Conservation (phyloP, 2,797 vertebrate species). For the Orientallactaga sibirica region DNA sequence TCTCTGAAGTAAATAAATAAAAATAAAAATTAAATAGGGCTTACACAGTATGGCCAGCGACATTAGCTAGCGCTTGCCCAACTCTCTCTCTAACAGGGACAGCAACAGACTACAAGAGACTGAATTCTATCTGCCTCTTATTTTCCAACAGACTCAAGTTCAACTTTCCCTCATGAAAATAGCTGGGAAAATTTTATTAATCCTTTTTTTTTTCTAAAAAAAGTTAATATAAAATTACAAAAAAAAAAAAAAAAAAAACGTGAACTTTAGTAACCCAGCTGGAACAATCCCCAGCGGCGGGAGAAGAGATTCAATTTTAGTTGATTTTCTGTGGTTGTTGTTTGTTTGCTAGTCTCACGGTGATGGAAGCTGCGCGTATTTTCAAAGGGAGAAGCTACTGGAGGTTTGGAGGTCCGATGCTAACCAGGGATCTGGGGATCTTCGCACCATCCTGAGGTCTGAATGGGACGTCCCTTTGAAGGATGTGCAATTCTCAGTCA, state of each 20-base stretch:
- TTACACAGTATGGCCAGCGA: slow-evolving; percentile 99
- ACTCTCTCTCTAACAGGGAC: slow-evolving; percentile 98
- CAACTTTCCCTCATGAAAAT: slow-evolving; percentile 83
- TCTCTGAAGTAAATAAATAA: too few species aligned
- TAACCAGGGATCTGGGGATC: slow-evolving; percentile 96
- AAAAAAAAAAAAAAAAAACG: slow-evolving; percentile 77
- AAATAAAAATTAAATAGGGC: slow-evolving; percentile 59
- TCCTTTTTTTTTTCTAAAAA: slow-evolving; percentile 70
- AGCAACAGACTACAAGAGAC: slow-evolving; percentile 96
- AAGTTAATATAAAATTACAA: slow-evolving; percentile 85
- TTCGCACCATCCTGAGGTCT: slow-evolving; percentile 97
- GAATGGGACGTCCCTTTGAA: too few species aligned
- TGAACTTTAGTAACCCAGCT: slow-evolving; percentile 84
- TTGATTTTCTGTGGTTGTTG: slow-evolving; percentile 93
- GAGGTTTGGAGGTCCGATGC: slow-evolving; percentile 95
- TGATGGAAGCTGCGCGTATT: slow-evolving; percentile 99
- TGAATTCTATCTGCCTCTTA: slow-evolving; percentile 90
- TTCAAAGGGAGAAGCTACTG: slow-evolving; percentile 99
- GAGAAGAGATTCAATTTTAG: slow-evolving; percentile 85
- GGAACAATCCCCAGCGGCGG: slow-evolving; percentile 84
- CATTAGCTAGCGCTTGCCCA: slow-evolving; percentile 99
- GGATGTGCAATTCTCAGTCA: too few species aligned
- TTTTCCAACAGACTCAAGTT: slow-evolving; percentile 84
- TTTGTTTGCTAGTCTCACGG: slow-evolving; percentile 95
- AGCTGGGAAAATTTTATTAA: slow-evolving; percentile 83